Conservation (phyloP, 2,113 vertebrate genomes). For the Caloenas nicobarica region DNA sequence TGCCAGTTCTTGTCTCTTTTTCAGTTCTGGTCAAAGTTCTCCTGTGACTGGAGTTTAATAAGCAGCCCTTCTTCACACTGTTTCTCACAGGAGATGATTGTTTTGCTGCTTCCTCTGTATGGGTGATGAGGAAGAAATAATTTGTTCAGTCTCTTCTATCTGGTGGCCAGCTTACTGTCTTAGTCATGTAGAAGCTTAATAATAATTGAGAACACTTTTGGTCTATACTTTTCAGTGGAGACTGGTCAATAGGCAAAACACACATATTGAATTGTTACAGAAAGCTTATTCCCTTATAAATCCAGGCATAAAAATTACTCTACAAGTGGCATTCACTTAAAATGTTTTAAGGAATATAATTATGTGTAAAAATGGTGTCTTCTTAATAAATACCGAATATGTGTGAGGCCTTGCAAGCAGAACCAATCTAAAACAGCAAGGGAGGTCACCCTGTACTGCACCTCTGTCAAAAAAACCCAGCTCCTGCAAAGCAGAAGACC, state of each 20-base stretch:
- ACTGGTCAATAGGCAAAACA: neutral
- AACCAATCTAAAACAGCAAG: too few species aligned
- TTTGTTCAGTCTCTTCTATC: neutral
- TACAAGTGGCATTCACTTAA: neutral
- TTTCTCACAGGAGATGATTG: neutral
- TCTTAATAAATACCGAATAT: neutral
- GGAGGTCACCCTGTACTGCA: too few species aligned
- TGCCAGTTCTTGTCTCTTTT: neutral
- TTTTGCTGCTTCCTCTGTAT: neutral
- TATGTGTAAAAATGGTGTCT: neutral
- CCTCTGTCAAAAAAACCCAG: too few species aligned
- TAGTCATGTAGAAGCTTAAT: neutral
- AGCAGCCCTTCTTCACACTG: neutral
- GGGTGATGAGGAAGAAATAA: neutral
- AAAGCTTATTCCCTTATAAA: neutral
- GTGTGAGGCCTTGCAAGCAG: too few species aligned
- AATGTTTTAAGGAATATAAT: neutral
- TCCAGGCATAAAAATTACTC: neutral
- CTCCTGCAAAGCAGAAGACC: too few species aligned
- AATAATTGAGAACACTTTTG: neutral
- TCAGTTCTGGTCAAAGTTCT: neutral
- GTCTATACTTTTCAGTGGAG: neutral
- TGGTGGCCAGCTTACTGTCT: neutral
- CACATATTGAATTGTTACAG: neutral
- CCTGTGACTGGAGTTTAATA: neutral